A percentile compares a stretch with the other conserved stretches of the same genome.
phyloP scores from a whole-genome alignment of 2,888 invertebrate genomes.

The Tridacna crocea region DNA sequence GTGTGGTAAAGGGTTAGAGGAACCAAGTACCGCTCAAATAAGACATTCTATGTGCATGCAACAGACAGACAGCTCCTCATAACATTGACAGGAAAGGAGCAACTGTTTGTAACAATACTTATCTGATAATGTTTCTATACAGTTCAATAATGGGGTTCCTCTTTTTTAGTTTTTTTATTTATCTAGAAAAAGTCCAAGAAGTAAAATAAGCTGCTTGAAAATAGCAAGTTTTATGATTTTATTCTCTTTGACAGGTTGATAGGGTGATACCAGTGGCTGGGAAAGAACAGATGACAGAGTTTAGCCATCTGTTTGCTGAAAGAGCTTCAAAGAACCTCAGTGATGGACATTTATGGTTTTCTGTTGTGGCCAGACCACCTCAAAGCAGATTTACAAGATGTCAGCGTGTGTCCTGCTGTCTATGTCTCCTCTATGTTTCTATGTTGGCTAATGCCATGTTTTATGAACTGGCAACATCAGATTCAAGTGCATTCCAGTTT shows the following conservation, averaged over 20 bases:
- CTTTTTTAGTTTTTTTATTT: too few species aligned
- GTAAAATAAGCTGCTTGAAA: too few species aligned
- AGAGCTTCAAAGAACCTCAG: constrained; percentile 83
- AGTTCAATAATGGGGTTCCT: too few species aligned
- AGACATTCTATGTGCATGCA: too few species aligned
- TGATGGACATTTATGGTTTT: constrained; percentile 86
- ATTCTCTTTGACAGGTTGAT: constrained; percentile 83
- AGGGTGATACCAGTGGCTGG: constrained; percentile 85
- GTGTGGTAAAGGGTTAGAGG: too few species aligned
- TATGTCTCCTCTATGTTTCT: constrained; percentile 85
- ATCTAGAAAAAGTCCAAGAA: too few species aligned
- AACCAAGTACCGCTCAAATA: too few species aligned
- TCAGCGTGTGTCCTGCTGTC: constrained; percentile 85
- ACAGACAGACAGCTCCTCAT: too few species aligned
- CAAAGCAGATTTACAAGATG: constrained; percentile 85
- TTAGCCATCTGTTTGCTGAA: constrained; percentile 84
- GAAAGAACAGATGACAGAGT: constrained; percentile 84
- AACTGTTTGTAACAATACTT: too few species aligned
- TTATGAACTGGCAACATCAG: constrained; percentile 82
- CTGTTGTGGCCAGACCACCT: constrained; percentile 85
- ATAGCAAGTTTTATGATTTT: too few species aligned
- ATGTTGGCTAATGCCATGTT: constrained; percentile 86
- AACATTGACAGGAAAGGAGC: too few species aligned
- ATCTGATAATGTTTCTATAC: too few species aligned
- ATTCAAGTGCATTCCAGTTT: constrained; percentile 80